Evolutionary conservation across 2,113 vertebrate genomes (phyloP), one percentile per base, ranked within the genome.

Genomic region (Limnothrissa miodon): DNA sequence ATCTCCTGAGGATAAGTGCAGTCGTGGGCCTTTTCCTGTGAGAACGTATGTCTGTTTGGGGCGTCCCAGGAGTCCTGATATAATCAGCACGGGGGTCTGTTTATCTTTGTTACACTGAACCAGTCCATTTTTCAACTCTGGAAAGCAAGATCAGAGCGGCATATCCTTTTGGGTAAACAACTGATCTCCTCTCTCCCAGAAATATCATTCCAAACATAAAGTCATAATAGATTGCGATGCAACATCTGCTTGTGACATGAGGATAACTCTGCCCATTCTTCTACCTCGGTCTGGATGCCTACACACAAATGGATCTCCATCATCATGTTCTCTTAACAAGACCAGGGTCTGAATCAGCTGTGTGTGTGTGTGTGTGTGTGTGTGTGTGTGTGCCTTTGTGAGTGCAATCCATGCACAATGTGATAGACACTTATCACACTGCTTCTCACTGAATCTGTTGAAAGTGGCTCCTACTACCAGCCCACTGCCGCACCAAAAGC

Each of bases 321-420:
- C 25, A 15, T 33, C 59, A 66, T 36, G 33, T 39, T 2, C 11
- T 17, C 25, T 74, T 39, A 74, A 74, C 66, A 74, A 17, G 10
- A 2, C 29, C 29, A 17, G 17, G 29, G 10, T 15, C 13, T 33
- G 66, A 4, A 36, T 36, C 25, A 36, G 29, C 11, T 81, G 51
- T 80, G 39, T 81, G 36, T 85, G n/a, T 85, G 39, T 86, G 83
- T 83, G 51, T 80, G 74, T 79, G 53, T 42, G 44, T 66, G 70
- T 79, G 45, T 81, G 66, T 46, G 39, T 81, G 62, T 10, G 62
- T 10, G n/a, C n/a, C 5, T 62, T 23, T 62, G 56, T 62, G 56
- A 29, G 59, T 7, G 7, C 25, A 66, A 3, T 6, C 51, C 3
- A n/a, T 33, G 11, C 25, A 29, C 25, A 66, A 25, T 15, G 8